phyloP scores from a whole-genome alignment of 2,888 invertebrate species.

The Slavum lentiscoides region DNA sequence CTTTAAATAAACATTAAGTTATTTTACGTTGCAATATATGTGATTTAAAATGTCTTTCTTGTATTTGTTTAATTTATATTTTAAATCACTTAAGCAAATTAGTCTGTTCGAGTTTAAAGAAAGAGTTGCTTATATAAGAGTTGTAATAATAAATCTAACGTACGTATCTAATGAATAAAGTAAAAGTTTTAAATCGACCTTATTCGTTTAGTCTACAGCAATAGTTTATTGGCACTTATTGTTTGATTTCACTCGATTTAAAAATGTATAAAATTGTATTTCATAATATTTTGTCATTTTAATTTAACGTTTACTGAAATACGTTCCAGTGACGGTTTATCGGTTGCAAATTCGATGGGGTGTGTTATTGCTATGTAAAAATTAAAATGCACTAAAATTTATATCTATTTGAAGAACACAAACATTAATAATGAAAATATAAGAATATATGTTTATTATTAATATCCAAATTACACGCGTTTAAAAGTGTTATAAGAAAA shows the following conservation, averaged over 20 bases:
- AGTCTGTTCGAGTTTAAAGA: not conserved
- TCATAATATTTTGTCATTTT: not conserved
- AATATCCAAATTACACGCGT: too few species aligned
- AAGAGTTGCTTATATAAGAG: not conserved
- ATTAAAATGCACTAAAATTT: too few species aligned
- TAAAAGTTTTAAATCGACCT: not conserved
- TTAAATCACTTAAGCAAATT: not conserved
- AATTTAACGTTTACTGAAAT: too few species aligned
- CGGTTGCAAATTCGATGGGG: too few species aligned
- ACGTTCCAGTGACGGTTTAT: too few species aligned
- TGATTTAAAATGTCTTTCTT: not conserved
- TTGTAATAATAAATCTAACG: not conserved
- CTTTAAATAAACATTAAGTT: not conserved
- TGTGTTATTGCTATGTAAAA: too few species aligned
- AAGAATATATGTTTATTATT: too few species aligned
- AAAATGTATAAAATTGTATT: not conserved
- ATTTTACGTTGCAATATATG: not conserved
- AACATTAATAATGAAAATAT: too few species aligned
- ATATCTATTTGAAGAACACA: too few species aligned
- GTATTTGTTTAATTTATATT: not conserved
- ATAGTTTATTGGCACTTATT: not conserved
- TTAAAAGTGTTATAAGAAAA: too few species aligned
- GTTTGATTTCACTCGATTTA: not conserved
- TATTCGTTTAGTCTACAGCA: not conserved
- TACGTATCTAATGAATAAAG: not conserved